Evolutionary conservation across 2,888 invertebrate genomes (phyloP), one percentile per base, ranked within the genome.

Genomic region (Pollenia angustigena): DNA sequence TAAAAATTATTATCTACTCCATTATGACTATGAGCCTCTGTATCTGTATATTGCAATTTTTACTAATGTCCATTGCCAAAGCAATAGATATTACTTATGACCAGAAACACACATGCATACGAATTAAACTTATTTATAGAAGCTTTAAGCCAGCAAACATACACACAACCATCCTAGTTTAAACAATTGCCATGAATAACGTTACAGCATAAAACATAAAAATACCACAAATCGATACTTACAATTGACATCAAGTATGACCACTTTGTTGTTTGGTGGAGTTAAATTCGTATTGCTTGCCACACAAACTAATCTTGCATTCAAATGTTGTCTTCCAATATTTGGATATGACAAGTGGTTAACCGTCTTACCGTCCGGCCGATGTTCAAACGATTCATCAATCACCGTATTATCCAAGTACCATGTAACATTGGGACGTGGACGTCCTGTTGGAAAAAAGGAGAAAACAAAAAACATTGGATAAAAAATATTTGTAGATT

Each of bases 251-350:
- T 97, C 97, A 92, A 98, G 94, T 89, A 97, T 96, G 90, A 97
- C 95, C 89, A 96, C 95, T 93, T 96, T 96, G 90, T 96, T 95
- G 91, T 96, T 95, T 11, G 98, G 96, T 72, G 95, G 95, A 60
- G 96, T 96, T 90, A 97, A 94, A 93, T 97, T 97, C 88, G 97
- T 98, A 93, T 98, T 98, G 90, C 96, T 96, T 44, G 98, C 97
- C 93, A 97, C 97, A 94, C 98, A 98, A 90, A 97, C 96, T 91
- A 97, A 96, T 90, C 97, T 95, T 83, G 97, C 95, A 93, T 97
- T 96, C 89, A 97, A 95, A 94, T 98, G 97, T 93, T 97, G 96
- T 83, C 97, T 94, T 48, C 97, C 97, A 89, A 98, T 95, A 92
- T 95, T 96, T 83, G 96, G 96, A 92, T 97, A 97, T 87, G 95